Evolutionary conservation across 2,797 vertebrate genomes (phyloP).

Genomic region (Muscicapa comitata): DNA sequence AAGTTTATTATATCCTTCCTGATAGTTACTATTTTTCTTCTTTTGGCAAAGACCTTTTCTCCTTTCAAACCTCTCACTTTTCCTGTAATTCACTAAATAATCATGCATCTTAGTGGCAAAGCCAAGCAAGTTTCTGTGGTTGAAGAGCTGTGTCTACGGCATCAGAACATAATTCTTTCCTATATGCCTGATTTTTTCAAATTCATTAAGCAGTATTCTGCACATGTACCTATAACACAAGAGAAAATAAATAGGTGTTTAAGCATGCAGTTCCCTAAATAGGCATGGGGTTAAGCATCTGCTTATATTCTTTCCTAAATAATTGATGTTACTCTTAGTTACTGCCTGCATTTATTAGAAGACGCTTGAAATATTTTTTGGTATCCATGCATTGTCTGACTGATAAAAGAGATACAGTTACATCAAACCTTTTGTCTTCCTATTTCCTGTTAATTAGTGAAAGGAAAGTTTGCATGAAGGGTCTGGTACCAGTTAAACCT

Average conservation of each 20-base stretch:
- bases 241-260: not conserved
- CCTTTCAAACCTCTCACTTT: not conserved
- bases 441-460: not conserved
- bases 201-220: not conserved
- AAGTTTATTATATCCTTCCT: not conserved
- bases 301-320: not conserved
- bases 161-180: not conserved
- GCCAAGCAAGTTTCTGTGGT: not conserved
- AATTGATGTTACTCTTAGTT: not conserved
- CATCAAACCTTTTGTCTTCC: not conserved
- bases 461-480: not conserved
- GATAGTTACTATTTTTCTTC: not conserved
- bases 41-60: not conserved
- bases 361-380: not conserved
- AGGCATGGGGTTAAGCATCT: not conserved
- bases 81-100: not conserved
- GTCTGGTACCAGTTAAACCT: not conserved
- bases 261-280: not conserved
- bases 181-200: not conserved
- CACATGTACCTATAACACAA: not conserved
- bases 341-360: not conserved
- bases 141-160: not conserved
- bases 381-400: fast-evolving
- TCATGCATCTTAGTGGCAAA: not conserved
- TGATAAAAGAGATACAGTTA: not conserved